Base-by-base conservation (phyloP, 2,888 invertebrate genomes). In the Rugalucina vietnamica region DNA sequence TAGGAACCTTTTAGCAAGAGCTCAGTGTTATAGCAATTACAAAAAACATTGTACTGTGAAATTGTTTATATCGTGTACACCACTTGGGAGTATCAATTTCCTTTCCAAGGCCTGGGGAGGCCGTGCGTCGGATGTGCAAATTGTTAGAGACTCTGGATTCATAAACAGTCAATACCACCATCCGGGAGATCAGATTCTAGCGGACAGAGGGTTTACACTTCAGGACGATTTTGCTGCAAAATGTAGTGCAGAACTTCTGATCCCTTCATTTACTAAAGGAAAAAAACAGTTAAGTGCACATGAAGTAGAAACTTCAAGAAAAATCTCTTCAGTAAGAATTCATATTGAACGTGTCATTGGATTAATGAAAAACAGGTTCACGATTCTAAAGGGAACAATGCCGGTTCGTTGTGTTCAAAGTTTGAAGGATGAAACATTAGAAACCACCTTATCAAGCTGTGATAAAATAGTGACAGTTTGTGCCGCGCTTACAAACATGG, bases 311-410 rank as follows among this genome's bases (percentile, higher is more conserved):
- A 76, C 18, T n/a, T 85, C 87, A 3, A 24, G 85, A 29, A 79
- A 83, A 49, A 85, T 88, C 4, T 74, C 57, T 4, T 69, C 57
- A 39, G 84, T 88, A 3, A 54, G 88, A 34, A 90, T 89, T 12
- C 89, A 88, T 73, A 79, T 88, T 32, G 88, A 88, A 71, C 18
- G 88, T 27, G 85, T 88, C 0, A 90, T 88, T 21, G 86, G 89
- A 37, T 60, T 85, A 1, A 65, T 90, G 27, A 90, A 90, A 39
- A 84, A 89, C 29, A 8, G 85, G 29, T 88, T 73, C 54, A 80
- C 65, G 21, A 90, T 90, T 57, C 29, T 86, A 8, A 49, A 88
- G 57, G 87, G 87, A 14, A 43, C 78, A 21, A 37, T 89, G n/a
- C 85, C 85, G 32, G 36, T 87, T 29, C 29, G 60, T 34, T 36